A percentile compares a stretch with the other conserved stretches of the same genome.
phyloP scores from a whole-genome alignment of 2,888 invertebrate genomes.

The Formica aserva region DNA sequence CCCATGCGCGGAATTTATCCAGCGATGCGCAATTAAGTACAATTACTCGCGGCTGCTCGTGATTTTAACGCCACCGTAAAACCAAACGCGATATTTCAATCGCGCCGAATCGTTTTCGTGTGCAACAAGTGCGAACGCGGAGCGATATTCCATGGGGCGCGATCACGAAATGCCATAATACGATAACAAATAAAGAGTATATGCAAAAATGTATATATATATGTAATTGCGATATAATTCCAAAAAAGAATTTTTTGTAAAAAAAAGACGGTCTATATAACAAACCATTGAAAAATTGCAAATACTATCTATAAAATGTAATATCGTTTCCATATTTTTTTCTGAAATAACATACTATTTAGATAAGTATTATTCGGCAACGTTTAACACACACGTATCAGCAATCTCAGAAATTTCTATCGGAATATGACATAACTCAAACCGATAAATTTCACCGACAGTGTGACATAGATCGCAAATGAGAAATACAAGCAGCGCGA shows the following conservation, averaged over 20 bases:
- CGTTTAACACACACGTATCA: background rate
- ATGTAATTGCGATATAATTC: constrained; percentile 7
- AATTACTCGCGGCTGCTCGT: constrained; percentile 36
- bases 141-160: background rate
- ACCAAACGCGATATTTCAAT: constrained; percentile 48
- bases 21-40: constrained; percentile 42
- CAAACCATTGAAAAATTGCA: background rate
- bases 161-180: constrained; percentile 6
- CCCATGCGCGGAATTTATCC: constrained; percentile 51
- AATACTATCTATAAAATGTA: background rate
- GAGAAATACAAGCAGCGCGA: constrained; percentile 83
- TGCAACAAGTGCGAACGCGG: constrained; percentile 45
- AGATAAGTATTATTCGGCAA: background rate
- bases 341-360: background rate
- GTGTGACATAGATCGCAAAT: constrained; percentile 83
- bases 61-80: constrained; percentile 49
- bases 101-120: constrained; percentile 37
- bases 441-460: constrained; percentile 15
- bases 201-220: background rate
- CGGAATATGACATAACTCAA: background rate
- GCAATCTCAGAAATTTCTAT: background rate
- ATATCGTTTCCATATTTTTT: background rate
- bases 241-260: constrained; percentile 9
- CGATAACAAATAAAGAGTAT: constrained; percentile 29
- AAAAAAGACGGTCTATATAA: background rate